phyloP scores from a whole-genome alignment of 2,797 vertebrate species.

The Macropodus opercularis region DNA sequence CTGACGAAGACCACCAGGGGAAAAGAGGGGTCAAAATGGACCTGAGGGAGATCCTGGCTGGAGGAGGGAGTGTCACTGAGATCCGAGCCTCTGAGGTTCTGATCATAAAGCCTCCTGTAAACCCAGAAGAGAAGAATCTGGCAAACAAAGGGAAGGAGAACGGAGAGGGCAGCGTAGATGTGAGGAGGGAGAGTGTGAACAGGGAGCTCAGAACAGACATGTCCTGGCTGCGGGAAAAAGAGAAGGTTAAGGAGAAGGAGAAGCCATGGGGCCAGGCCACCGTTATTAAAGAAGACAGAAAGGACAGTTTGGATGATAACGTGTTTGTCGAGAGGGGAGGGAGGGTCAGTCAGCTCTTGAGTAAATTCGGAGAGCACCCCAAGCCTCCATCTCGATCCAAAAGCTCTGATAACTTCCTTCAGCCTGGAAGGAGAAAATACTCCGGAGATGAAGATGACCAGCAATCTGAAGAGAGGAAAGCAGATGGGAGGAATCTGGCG shows the following conservation, averaged over 20 bases:
- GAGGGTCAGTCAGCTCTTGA: slow-evolving; percentile 85
- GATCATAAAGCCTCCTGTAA: slow-evolving; percentile 75
- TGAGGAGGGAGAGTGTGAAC: slow-evolving; percentile 38
- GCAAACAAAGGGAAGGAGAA: slow-evolving; percentile 54
- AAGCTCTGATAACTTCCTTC: slow-evolving; percentile 78
- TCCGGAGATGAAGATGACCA: slow-evolving; percentile 56
- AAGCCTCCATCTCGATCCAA: slow-evolving; percentile 78
- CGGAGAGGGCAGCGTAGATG: slow-evolving; percentile 46
- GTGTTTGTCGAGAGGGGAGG: slow-evolving; percentile 69
- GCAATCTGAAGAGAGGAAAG: slow-evolving; percentile 30
- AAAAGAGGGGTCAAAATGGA: slow-evolving; percentile 80
- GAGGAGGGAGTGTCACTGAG: slow-evolving; percentile 80
- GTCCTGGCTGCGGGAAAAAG: slow-evolving; percentile 66
- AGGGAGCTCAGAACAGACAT: slow-evolving; percentile 59
- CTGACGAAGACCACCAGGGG: slow-evolving; percentile 62
- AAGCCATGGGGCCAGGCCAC: slow-evolving; percentile 60
- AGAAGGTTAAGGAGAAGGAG: slow-evolving; percentile 55
- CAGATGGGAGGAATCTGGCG: slow-evolving; percentile 20
- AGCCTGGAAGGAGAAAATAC: slow-evolving; percentile 48
- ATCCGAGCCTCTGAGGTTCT: slow-evolving; percentile 82
- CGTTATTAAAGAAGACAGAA: slow-evolving; percentile 63
- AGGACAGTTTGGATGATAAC: slow-evolving; percentile 56
- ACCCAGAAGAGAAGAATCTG: slow-evolving; percentile 54
- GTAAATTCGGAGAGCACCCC: slow-evolving; percentile 81
- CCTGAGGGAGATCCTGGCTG: slow-evolving; percentile 76